Evolutionary conservation across 1,140 invertebrate species (phyloP), one percentile per base, ranked within the genome.

Genomic region (Caerostris extrusa): DNA sequence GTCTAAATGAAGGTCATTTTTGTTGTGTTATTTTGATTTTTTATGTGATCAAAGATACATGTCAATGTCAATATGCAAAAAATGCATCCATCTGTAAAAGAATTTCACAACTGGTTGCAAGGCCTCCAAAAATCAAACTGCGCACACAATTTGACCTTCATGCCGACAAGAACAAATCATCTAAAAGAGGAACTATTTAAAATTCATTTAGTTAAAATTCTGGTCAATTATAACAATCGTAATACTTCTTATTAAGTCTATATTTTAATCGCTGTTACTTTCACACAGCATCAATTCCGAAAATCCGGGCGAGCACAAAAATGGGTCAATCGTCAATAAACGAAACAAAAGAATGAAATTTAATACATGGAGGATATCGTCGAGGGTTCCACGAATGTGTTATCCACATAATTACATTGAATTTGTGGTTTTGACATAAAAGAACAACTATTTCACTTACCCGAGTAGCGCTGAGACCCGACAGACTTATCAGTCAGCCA

Each of bases 41-140:
- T 19, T 10, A 88, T 64, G 19, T 6, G 19, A 64, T 56, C 61
- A 88, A 12, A 7, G 19, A 64, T 88, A 61, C 50, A 88, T 88
- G 12, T 88, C 61, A 85, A 94, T 96, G 95, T 95, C 95, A 69
- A 96, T 95, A 94, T 95, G 94, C 86, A 95, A 64, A 61, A 61
- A 8, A 67, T 19, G 5, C 55, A 83, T 57, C 57, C 82, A 57
- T 56, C 14, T 88, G 86, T 67, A 88, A 88, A 88, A 61, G 58
- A 53, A 88, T 88, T 88, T 50, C 58, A 64, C 34, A 88, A 88
- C 86, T 88, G 86, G 58, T 67, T 77, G 58, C 60, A 67, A 88
- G 57, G 86, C 34, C 50, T 77, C 10, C 17, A 17, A 12, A 85
- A 17, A n/a, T 12, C 86, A 64, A 64, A 88, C 58, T 64, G 58